phyloP scores from a whole-genome alignment of 2,113 vertebrate genomes.

The Melanostigma gelatinosum region DNA sequence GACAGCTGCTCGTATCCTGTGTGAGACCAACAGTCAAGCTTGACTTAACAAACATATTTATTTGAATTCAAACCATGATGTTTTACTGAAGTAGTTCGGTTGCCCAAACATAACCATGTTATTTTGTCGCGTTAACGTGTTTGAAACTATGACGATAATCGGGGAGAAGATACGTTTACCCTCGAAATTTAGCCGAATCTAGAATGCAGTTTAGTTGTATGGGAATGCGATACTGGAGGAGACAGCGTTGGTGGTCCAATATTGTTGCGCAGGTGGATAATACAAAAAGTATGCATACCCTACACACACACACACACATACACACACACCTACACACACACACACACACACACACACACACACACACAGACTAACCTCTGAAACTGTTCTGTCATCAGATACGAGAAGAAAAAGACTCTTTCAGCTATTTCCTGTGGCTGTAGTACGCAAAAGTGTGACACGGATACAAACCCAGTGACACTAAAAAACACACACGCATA shows the following conservation, averaged over 20 bases:
- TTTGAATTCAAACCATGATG: too few species aligned
- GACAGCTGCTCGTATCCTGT: neutral
- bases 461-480: conserved; percentile 30
- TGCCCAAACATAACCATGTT: too few species aligned
- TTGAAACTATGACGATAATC: too few species aligned
- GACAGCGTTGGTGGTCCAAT: neutral
- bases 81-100: too few species aligned
- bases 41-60: neutral
- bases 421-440: conserved; percentile 38
- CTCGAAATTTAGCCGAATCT: too few species aligned
- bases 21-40: neutral
- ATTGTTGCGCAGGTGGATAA: conserved; percentile 1
- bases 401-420: conserved; percentile 18
- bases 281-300: neutral
- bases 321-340: conserved; percentile 21
- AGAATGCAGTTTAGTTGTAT: too few species aligned
- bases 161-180: too few species aligned
- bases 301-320: conserved; percentile 16
- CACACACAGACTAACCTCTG: conserved; percentile 29
- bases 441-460: conserved; percentile 39
- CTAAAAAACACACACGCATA: conserved; percentile 9
- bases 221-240: too few species aligned
- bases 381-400: conserved; percentile 9
- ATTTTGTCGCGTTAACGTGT: too few species aligned
- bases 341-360: conserved; percentile 12